Evolutionary conservation across 2,797 vertebrate genomes (phyloP), one percentile per base, ranked within the genome.

Genomic region (Melanotaenia parkinsoni): DNA sequence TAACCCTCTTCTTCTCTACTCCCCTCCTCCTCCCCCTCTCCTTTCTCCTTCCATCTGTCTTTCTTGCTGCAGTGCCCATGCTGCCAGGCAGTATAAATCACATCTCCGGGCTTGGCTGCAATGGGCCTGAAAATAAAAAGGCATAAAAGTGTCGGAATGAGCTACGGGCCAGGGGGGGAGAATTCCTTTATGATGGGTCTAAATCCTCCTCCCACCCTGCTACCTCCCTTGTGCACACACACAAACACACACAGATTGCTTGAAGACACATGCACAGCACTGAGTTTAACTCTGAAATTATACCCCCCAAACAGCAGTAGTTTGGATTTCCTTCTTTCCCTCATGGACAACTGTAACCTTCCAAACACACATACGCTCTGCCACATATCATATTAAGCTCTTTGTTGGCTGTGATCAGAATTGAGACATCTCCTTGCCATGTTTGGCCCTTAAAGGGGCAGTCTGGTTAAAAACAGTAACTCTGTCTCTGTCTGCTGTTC

Each of bases 71-170:
- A 93, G 92, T 93, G 91, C 91, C 91, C 89, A 87, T 86, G 91
- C 92, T 93, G 92, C 92, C 92, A 93, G 91, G 87, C 90, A 91
- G 88, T 87, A 92, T 93, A 93, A 93, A 93, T 93, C 92, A 93
- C 90, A 90, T 92, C 91, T 92, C 91, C 71, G 79, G 90, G 89
- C 86, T 91, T 84, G 91, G 91, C 91, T 93, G 92, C 92, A 93
- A 93, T 93, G 92, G 91, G 90, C 91, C 91, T 93, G 92, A 93
- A 93, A 93, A 93, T 93, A 93, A 93, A 93, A 93, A 93, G 90
- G 91, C 89, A 93, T 93, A 93, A 93, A 93, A 91, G 86, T 93
- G 92, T 93, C 92, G 81, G 87, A 88, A 93, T 93, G 92, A 93
- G 92, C 90, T 93, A 93, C 90, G 78, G 91, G 87, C 89, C 87